Base-by-base conservation (phyloP, 2,888 invertebrate genomes). In the Agrochola macilenta region DNA sequence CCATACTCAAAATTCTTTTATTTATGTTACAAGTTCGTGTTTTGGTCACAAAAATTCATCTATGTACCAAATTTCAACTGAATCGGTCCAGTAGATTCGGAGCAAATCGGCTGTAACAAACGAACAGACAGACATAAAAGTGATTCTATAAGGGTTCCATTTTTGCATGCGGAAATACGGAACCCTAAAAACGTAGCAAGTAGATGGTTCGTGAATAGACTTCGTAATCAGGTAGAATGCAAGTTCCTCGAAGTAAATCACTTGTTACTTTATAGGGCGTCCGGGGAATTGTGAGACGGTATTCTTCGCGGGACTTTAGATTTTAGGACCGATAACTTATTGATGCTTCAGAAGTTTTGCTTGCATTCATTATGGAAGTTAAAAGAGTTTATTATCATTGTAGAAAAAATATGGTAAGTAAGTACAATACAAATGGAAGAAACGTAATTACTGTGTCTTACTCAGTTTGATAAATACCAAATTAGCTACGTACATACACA, bases 191-290 rank as follows among this genome's bases (percentile, higher is more conserved):
- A 30, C 58, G 0, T 11, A 58, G 64, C 23, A 26, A 60, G 74
- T 70, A 74, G 72, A 63, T 60, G 54, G 69, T 63, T 30, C 82
- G 75, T 80, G 87, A 79, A 87, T 72, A 76, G 71, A 86, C 82
- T 87, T 43, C 76, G 69, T 82, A 86, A 88, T 88, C 69, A 84
- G 65, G 73, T 76, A 58, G 68, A 76, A 74, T 81, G 79, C 79
- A 87, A 86, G 84, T 81, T 80, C 69, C 63, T 68, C 63, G 66
- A 74, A 71, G 78, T 88, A 87, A 88, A 88, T 87, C 87, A 86
- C 76, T 78, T 61, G 58, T n/a, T 87, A 76, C 76, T 88, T 78
- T 82, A 85, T 77, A 52, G 57, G 30, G 69, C 85, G 5, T 64
- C 52, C 35, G 77, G 88, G 70, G 75, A 88, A 82, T 79, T 73